phyloP scores from a whole-genome alignment of 2,888 invertebrate species.

The Limnephilus rhombicus region DNA sequence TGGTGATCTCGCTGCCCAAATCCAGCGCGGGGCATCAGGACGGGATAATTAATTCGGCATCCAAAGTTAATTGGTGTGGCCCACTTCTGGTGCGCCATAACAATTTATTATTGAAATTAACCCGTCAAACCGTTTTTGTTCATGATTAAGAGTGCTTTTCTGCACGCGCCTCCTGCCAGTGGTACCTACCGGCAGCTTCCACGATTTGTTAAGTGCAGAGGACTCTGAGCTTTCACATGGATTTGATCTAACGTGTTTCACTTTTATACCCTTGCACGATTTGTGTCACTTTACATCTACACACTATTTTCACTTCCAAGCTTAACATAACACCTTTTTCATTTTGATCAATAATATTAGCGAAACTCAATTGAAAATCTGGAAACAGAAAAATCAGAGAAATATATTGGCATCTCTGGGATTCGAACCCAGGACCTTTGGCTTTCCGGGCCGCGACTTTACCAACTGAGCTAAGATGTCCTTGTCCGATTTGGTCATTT shows the following conservation, averaged over 20 bases:
- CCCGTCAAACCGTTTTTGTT: constrained; percentile 74
- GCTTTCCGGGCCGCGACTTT: too few species aligned
- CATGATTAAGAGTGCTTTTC: constrained; percentile 62
- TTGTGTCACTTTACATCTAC: too few species aligned
- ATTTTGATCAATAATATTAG: too few species aligned
- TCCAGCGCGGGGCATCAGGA: constrained; percentile 65
- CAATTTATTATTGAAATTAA: constrained; percentile 77
- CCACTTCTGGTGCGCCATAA: constrained; percentile 67
- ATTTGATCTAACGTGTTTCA: neutral
- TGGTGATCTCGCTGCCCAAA: neutral
- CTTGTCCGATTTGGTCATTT: too few species aligned
- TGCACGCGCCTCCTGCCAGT: constrained; percentile 58
- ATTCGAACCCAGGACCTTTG: too few species aligned
- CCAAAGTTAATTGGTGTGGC: constrained; percentile 65
- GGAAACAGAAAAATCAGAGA: too few species aligned
- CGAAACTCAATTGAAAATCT: too few species aligned
- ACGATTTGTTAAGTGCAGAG: neutral
- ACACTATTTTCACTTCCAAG: too few species aligned
- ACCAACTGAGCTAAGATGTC: too few species aligned
- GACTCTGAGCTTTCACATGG: neutral
- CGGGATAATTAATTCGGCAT: constrained; percentile 66
- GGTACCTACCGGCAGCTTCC: constrained; percentile 13
- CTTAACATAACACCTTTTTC: too few species aligned
- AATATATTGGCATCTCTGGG: too few species aligned
- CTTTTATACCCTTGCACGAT: too few species aligned